Percentiles rank a stretch among this genome's conserved stretches.
Evolutionary conservation across 2,797 vertebrate species (phyloP).

Genomic region (Falco cherrug): DNA sequence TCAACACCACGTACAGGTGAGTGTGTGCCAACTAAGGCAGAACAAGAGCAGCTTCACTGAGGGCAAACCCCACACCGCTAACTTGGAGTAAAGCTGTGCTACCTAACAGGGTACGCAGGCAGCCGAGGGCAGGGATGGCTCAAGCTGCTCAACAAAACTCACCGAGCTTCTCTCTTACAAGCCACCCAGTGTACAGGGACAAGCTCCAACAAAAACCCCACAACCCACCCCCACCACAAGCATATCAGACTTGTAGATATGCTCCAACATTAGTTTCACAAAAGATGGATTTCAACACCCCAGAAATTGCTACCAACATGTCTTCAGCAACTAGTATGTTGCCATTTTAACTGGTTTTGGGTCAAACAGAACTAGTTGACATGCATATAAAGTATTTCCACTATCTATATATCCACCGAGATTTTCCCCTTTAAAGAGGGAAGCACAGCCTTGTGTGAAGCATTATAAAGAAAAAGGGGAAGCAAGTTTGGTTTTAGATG

Average conservation of each 20-base stretch:
- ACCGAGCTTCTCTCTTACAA: not conserved
- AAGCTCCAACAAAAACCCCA: not conserved
- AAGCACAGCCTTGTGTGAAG: not conserved
- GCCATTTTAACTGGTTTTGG: not conserved
- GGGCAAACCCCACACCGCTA: not conserved
- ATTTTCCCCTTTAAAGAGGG: not conserved
- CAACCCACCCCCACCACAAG: not conserved
- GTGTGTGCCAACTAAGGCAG: not conserved
- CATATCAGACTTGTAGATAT: not conserved
- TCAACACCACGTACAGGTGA: not conserved
- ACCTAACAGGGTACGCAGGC: fast-evolving
- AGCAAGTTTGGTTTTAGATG: not conserved
- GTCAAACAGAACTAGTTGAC: not conserved
- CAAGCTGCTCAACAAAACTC: not conserved
- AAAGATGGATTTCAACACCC: not conserved
- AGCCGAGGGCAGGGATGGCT: fast-evolving
- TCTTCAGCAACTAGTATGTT: not conserved
- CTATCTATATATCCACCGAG: not conserved
- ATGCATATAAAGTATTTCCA: not conserved
- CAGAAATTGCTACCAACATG: not conserved
- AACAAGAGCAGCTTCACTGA: not conserved
- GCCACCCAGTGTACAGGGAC: fast-evolving
- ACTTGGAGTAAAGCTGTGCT: not conserved
- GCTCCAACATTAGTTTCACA: not conserved
- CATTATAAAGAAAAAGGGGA: not conserved